Percentiles rank a stretch among this genome's conserved stretches.
Conservation (phyloP, 1,140 invertebrate species). For the Tenebrio molitor region DNA sequence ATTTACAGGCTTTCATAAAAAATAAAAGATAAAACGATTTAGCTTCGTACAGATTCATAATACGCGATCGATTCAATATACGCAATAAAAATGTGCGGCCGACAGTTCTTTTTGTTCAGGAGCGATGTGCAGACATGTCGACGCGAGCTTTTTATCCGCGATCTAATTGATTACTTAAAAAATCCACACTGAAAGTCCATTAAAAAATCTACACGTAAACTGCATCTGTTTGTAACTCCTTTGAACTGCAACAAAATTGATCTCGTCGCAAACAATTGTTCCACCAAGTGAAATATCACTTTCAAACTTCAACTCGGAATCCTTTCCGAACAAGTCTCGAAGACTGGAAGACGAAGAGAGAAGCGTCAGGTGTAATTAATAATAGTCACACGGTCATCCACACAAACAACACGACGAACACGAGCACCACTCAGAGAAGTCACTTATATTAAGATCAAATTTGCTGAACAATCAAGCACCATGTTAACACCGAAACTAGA, state of each 20-base stretch:
- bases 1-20: too few relatives aligned
- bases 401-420: constrained; percentile 28
- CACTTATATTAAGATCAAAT: constrained; percentile 34
- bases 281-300: constrained; percentile 20
- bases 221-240: too few relatives aligned
- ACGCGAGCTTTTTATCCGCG: too few relatives aligned
- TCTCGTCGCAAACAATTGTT: constrained; percentile 23
- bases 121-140: too few relatives aligned
- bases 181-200: too few relatives aligned
- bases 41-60: too few relatives aligned
- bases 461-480: constrained; percentile 19
- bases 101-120: too few relatives aligned
- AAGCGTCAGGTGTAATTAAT: constrained; percentile 37
- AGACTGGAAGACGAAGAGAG: constrained; percentile 13
- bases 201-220: too few relatives aligned
- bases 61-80: too few relatives aligned
- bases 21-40: too few relatives aligned
- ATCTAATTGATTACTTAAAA: too few relatives aligned
- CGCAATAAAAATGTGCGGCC: too few relatives aligned
- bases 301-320: background rate
- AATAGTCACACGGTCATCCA: constrained; percentile 31
- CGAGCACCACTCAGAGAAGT: constrained; percentile 11
- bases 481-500: constrained; percentile 7
- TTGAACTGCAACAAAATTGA: background rate
- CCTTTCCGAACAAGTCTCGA: constrained; percentile 7